These are phyloP conservation scores for Nyleta sp. DNA, from an alignment of 2,888 invertebrate species.

Conservation along the genomic window DNA sequence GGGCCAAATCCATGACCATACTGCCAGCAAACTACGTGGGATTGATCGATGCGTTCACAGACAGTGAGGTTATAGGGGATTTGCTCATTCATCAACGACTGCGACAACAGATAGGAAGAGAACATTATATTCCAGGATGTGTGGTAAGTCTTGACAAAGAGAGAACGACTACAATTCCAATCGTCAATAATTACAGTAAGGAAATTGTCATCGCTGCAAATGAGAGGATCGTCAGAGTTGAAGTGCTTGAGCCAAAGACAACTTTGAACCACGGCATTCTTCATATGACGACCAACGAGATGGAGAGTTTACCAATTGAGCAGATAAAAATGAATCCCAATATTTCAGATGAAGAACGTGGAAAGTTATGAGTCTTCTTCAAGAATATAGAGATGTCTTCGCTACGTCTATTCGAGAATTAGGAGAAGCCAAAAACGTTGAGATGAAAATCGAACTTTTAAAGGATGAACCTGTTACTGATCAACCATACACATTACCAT, in stretches of 20 bases:
- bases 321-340: constrained; percentile 12
- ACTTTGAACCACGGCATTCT: background rate
- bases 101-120: constrained; percentile 8
- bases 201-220: constrained; percentile 8
- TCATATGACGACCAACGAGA: background rate
- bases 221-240: constrained; percentile 6
- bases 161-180: constrained; percentile 5
- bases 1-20: constrained; percentile 23
- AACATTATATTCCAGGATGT: constrained; percentile 17
- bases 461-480: constrained; percentile 56
- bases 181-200: constrained; percentile 2
- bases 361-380: background rate
- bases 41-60: constrained; percentile 7
- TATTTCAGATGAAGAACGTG: background rate
- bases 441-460: constrained; percentile 62
- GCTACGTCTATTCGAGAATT: constrained; percentile 24
- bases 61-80: background rate
- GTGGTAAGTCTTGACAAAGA: background rate
- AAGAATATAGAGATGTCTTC: constrained; percentile 10
- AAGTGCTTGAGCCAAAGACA: background rate
- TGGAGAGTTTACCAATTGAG: background rate
- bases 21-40: constrained; percentile 20
- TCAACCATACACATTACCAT: constrained; percentile 62
- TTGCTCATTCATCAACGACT: constrained; percentile 14
- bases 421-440: constrained; percentile 33